Base-by-base conservation (phyloP, 2,888 invertebrate species). In the Pimpla rufipes region DNA sequence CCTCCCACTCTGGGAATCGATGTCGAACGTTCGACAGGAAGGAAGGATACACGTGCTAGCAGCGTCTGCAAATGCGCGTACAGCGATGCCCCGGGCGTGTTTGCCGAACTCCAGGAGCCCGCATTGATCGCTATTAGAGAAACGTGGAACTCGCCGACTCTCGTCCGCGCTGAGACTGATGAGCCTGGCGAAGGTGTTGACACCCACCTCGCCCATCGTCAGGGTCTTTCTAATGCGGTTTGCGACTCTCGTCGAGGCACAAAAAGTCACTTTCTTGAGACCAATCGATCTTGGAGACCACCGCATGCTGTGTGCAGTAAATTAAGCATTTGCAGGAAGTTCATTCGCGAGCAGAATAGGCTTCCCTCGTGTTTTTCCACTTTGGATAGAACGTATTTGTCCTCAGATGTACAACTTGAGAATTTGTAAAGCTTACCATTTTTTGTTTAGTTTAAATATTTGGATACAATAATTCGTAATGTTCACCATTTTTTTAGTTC, bases 31-130 rank as follows among this genome's bases (percentile, higher is more conserved):
- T 79, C 76, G 76, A 76, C 37, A 52, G 79, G 79, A 79, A 79
- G 75, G 79, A 79, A 79, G 70, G 66, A 76, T 75, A 79, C 83
- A 70, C 79, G 76, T 83, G 79, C 83, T 50, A 13, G 59, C 13
- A 35, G 29, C 37, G 35, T 45, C 47, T 47, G 59, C 47, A 74
- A 35, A 62, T 47, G 29, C 16, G 59, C 29, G 3, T 47, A 37
- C 11, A 29, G 13, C 47, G 10, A 59, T 62, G 59, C 76, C 79
- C 50, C 55, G 70, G 83, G 66, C 57, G 50, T 79, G 59, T 79
- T 79, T 76, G 76, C 67, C 68, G 23, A 68, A 21, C 59, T 71
- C 76, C 76, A 11, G 21, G 50, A 73, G 11, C 23, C 45, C 18
- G 21, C 42, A 66, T 66, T 66, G 66, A 66, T 66, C 66, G 45